Conservation (phyloP, 2,113 vertebrate genomes). For the Onychorhynchus coronatus region DNA sequence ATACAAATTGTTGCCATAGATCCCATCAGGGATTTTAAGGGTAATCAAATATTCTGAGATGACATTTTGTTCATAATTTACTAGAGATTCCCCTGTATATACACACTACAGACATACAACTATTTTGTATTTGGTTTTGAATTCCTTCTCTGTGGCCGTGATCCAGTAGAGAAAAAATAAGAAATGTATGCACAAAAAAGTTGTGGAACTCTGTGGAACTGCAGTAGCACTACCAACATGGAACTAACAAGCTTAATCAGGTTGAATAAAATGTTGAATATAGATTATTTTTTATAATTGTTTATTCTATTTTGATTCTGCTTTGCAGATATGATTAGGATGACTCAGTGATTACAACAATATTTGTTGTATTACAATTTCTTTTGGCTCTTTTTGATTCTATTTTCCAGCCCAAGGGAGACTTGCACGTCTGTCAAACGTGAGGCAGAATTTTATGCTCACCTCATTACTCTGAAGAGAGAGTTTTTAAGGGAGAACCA, state of each 20-base stretch:
- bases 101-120: neutral
- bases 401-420: neutral
- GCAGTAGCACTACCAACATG: neutral
- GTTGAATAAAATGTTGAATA: neutral
- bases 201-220: neutral
- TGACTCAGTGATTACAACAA: neutral
- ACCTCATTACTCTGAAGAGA: slow-evolving; percentile 6
- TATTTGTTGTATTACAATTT: neutral
- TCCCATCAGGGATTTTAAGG: neutral
- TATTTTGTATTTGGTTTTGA: neutral
- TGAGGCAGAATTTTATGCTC: neutral
- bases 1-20: neutral
- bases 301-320: neutral
- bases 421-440: neutral
- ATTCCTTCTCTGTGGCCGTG: neutral
- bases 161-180: neutral
- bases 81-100: neutral
- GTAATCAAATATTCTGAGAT: neutral
- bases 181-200: neutral
- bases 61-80: neutral
- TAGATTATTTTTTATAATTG: neutral
- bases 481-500: neutral
- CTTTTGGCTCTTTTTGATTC: neutral
- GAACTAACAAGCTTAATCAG: neutral
- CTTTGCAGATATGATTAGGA: neutral